Conservation (phyloP, 2,888 invertebrate genomes). For the Athalia cordata region DNA sequence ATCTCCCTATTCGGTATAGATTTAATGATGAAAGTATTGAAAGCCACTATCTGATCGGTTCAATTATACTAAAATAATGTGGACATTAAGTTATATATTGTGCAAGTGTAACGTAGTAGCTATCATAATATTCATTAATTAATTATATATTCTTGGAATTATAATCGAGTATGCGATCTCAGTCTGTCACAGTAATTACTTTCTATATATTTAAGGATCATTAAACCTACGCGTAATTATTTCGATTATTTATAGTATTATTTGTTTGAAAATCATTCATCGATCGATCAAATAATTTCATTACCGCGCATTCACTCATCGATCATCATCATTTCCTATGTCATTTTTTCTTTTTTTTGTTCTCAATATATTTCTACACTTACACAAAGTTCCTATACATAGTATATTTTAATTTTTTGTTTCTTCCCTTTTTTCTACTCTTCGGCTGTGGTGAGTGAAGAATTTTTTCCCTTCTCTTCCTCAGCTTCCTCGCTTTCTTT, state of each 20-base stretch:
- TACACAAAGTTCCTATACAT: too few species aligned
- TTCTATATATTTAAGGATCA: conserved; percentile 14
- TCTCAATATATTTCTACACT: too few species aligned
- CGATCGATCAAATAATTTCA: neutral
- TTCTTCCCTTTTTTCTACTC: conserved; percentile 9
- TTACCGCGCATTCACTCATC: neutral
- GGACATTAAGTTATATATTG: neutral
- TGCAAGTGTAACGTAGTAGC: neutral
- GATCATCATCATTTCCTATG: neutral
- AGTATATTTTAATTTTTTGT: neutral
- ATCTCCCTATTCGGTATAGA: too few species aligned
- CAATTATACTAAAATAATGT: conserved; percentile 4
- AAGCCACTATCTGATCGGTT: too few species aligned
- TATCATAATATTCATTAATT: neutral
- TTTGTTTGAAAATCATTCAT: neutral
- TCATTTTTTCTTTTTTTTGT: too few species aligned
- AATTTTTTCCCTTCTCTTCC: conserved; percentile 50
- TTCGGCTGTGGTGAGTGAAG: conserved; percentile 32
- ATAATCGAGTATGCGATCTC: conserved; percentile 34
- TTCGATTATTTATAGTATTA: neutral
- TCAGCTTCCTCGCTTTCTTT: conserved; percentile 55
- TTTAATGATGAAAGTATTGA: too few species aligned
- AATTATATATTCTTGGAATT: conserved; percentile 8
- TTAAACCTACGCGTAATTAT: neutral
- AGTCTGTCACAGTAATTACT: conserved; percentile 34